A percentile compares a stretch with the other conserved stretches of the same genome.
Evolutionary conservation across 2,113 vertebrate species (phyloP).

Genomic region (Trochalopteron elliotii): DNA sequence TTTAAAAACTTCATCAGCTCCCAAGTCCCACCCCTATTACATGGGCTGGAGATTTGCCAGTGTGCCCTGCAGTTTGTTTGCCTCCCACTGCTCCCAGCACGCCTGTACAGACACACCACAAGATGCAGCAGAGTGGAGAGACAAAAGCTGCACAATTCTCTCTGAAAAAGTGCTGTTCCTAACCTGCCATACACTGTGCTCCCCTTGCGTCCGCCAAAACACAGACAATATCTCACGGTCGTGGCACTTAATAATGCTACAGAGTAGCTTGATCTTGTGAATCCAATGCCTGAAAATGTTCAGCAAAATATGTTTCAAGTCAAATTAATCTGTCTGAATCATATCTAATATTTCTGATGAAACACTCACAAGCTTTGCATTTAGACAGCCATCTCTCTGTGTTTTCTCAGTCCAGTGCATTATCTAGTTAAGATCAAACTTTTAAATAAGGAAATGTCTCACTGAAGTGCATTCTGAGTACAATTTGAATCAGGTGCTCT

Average conservation of each 20-base stretch:
- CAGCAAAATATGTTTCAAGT: neutral
- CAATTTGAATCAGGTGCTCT: neutral
- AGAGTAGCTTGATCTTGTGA: neutral
- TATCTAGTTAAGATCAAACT: neutral
- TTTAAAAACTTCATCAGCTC: neutral
- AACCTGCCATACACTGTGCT: neutral
- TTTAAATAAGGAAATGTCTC: neutral
- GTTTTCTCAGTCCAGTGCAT: neutral
- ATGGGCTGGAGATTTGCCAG: conserved; percentile 35
- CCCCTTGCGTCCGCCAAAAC: neutral
- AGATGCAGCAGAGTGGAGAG: neutral
- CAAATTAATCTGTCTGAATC: neutral
- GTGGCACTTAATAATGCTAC: neutral
- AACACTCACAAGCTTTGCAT: neutral
- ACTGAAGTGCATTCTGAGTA: neutral
- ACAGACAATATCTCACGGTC: neutral
- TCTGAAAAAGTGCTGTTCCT: neutral
- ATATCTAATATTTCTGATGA: neutral
- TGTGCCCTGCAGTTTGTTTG: conserved; percentile 43
- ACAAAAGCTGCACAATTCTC: neutral
- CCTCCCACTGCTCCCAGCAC: neutral
- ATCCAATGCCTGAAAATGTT: neutral
- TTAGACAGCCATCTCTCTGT: neutral
- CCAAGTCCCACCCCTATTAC: neutral
- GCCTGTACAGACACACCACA: neutral